Evolutionary conservation across 2,797 vertebrate species (phyloP).

Genomic region (Sebastes goodei): DNA sequence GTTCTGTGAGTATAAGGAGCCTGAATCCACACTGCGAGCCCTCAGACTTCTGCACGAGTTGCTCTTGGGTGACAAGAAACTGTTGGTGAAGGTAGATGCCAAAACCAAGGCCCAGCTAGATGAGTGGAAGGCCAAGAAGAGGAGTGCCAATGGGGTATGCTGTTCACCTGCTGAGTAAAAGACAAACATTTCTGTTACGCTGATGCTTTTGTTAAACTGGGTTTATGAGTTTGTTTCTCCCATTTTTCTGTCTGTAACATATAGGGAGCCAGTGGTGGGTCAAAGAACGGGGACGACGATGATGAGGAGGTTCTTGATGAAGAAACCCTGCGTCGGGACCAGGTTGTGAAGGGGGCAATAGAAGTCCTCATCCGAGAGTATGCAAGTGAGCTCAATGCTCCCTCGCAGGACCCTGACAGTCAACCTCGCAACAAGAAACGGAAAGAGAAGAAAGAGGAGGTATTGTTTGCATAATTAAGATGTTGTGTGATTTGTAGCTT

Average conservation of each 20-base stretch:
- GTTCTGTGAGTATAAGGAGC: conserved; percentile 99
- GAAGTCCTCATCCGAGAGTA: conserved; percentile 97
- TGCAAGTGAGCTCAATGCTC: conserved; percentile 95
- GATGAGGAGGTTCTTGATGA: conserved; percentile 91
- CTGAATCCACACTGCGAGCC: conserved; percentile 94
- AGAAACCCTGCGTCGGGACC: conserved; percentile 94
- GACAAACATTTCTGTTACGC: not conserved
- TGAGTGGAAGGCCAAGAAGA: conserved; percentile 98
- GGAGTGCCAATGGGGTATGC: conserved; percentile 92
- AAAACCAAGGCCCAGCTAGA: conserved; percentile 99
- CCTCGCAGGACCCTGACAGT: conserved; percentile 93
- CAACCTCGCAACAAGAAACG: conserved; percentile 97
- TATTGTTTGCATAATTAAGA: conserved; percentile 63
- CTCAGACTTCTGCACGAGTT: conserved; percentile 96
- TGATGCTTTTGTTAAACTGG: not conserved
- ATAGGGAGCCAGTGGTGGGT: conserved; percentile 50
- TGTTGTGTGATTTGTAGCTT: not conserved
- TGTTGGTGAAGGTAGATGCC: conserved; percentile 97
- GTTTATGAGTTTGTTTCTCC: not conserved
- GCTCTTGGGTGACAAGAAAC: conserved; percentile 97
- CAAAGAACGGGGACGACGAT: conserved; percentile 82
- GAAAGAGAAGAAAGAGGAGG: conserved; percentile 99
- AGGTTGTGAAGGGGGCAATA: conserved; percentile 94
- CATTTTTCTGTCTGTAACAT: not conserved
- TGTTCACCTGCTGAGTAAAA: not conserved